These are phyloP conservation scores for Nibea albiflora DNA, from an alignment of 2,113 vertebrate species.

Conservation along the genomic window DNA sequence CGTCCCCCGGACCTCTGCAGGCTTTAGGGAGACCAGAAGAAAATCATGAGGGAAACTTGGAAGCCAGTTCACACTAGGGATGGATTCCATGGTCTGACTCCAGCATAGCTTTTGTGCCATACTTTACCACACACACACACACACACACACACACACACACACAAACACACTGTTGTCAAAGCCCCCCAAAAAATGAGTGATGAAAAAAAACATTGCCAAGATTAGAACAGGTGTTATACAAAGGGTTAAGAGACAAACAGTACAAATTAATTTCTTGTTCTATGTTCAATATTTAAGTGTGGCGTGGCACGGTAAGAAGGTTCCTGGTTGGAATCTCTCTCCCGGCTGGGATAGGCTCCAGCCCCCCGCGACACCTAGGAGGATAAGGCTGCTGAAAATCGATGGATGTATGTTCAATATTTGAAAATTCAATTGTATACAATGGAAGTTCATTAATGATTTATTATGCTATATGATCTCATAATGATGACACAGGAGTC, in stretches of 20 bases:
- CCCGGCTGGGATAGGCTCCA: too few species aligned
- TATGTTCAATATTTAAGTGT: too few species aligned
- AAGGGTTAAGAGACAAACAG: neutral
- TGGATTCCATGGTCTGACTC: neutral
- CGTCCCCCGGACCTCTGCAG: conserved; percentile 10
- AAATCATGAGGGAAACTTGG: conserved; percentile 6
- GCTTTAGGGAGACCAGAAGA: neutral
- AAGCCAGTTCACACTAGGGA: neutral
- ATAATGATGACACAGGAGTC: neutral
- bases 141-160: neutral
- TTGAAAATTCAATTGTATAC: neutral
- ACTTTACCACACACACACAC: neutral
- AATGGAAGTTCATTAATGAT: neutral
- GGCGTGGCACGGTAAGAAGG: too few species aligned
- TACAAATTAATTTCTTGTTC: neutral
- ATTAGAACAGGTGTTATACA: neutral
- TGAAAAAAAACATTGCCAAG: neutral
- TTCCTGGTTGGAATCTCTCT: too few species aligned
- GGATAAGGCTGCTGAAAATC: too few species aligned
- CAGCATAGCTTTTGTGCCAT: conserved; percentile 3
- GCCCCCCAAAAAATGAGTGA: neutral
- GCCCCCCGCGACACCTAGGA: too few species aligned
- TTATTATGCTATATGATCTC: neutral
- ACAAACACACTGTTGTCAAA: neutral
- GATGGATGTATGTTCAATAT: neutral